These are phyloP conservation scores for Sitodiplosis mosellana DNA, from an alignment of 1,140 invertebrate species.

Conservation along the genomic window DNA sequence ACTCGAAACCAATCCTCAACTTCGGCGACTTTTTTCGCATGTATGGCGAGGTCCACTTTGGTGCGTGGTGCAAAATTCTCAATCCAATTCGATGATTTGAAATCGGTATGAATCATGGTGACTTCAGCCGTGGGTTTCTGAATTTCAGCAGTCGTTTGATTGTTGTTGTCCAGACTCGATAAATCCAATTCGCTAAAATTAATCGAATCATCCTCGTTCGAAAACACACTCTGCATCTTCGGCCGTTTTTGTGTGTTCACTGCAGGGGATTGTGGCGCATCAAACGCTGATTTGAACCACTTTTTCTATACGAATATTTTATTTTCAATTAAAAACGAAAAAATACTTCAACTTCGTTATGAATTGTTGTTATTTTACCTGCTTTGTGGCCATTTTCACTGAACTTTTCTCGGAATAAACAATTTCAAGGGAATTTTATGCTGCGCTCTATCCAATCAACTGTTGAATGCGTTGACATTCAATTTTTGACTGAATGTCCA, in stretches of 20 bases:
- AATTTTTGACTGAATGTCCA: background rate
- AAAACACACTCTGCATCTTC: background rate
- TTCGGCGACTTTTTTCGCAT: constrained; percentile 41
- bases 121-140: background rate
- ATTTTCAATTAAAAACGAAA: background rate
- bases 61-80: constrained; percentile 31
- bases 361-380: background rate
- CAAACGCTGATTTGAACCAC: background rate
- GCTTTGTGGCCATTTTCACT: background rate
- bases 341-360: background rate
- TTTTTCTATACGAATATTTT: background rate
- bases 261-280: background rate
- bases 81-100: constrained; percentile 27
- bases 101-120: background rate
- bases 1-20: constrained; percentile 32
- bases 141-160: background rate
- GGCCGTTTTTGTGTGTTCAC: background rate
- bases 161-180: background rate
- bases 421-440: background rate
- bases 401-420: background rate
- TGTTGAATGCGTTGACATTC: background rate
- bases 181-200: background rate
- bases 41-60: constrained; percentile 35
- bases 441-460: background rate
- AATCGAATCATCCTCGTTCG: background rate